Percentiles rank a stretch among this genome's conserved stretches.
Conservation (phyloP, 2,797 vertebrate species). For the Tragelaphus eurycerus region DNA sequence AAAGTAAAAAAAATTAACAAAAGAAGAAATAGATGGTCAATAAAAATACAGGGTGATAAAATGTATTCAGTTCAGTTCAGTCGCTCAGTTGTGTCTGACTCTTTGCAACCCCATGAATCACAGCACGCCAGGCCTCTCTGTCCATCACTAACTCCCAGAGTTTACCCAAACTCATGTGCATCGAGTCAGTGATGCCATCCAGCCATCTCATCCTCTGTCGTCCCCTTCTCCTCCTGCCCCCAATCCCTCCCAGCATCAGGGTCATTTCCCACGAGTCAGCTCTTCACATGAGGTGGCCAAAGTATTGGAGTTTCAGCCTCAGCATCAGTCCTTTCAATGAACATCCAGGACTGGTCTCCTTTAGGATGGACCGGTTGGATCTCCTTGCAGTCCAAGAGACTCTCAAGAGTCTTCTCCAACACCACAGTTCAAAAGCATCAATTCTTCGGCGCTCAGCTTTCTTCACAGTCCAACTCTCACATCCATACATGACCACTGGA, state of each 20-base stretch:
- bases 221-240: background rate
- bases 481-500: too few relatives aligned
- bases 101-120: background rate
- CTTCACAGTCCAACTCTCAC: too few relatives aligned
- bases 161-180: background rate
- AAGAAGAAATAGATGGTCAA: background rate
- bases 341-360: background rate
- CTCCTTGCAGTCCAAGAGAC: background rate
- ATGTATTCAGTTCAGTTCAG: background rate
- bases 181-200: background rate
- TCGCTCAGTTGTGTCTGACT: accelerated
- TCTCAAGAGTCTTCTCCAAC: background rate
- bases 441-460: background rate
- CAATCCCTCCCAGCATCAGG: background rate
- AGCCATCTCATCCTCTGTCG: background rate
- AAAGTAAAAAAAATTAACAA: background rate
- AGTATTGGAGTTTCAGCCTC: background rate
- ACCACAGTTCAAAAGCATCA: background rate
- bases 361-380: background rate
- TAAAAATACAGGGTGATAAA: background rate
- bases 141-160: background rate
- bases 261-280: background rate
- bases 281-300: background rate
- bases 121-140: background rate
- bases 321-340: background rate